These are phyloP conservation scores for Ischnura elegans DNA, from an alignment of 2,888 invertebrate species.

Conservation along the genomic window DNA sequence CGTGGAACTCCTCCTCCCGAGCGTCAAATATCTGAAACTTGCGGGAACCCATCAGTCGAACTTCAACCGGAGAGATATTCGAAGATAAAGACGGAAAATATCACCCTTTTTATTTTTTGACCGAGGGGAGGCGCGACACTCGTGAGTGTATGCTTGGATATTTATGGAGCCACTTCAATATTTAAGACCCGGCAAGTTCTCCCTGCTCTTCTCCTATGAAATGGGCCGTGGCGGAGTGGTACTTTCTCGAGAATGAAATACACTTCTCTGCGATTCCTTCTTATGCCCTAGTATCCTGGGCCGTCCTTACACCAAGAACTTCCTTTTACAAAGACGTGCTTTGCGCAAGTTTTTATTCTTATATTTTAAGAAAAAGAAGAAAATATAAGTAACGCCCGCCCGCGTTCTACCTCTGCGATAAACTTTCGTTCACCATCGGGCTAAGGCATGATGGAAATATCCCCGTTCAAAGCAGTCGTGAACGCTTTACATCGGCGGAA, in stretches of 20 bases:
- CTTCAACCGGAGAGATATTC: neutral
- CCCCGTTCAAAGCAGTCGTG: neutral
- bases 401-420: neutral
- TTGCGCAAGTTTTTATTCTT: no score
- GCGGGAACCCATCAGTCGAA: neutral
- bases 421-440: neutral
- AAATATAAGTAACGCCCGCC: neutral
- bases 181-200: neutral
- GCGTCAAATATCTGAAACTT: neutral
- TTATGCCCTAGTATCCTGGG: neutral
- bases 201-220: neutral
- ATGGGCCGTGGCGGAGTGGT: neutral
- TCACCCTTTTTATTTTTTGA: neutral
- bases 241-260: neutral
- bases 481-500: no score
- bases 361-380: no score
- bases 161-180: neutral
- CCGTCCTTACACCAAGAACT: no score
- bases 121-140: no score
- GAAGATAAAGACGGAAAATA: no score
- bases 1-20: no score
- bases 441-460: neutral
- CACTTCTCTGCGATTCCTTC: no score
- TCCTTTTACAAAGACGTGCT: no score
- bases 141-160: neutral